phyloP scores from a whole-genome alignment of 1,140 invertebrate genomes.

The Eriosoma lanigerum region DNA sequence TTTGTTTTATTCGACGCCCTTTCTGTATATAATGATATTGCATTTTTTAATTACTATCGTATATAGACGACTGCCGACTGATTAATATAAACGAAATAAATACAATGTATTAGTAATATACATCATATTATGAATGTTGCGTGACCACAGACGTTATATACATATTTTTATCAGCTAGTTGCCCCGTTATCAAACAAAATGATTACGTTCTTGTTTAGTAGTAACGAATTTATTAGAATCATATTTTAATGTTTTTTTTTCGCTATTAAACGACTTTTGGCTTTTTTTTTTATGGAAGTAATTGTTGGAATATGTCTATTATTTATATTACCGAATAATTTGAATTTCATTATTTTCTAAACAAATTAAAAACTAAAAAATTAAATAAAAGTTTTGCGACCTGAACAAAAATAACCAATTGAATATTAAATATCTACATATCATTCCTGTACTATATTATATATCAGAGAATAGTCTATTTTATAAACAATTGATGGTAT shows the following conservation, averaged over 20 bases:
- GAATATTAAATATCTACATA: too few species aligned
- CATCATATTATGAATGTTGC: constrained; percentile 20
- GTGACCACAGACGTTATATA: constrained; percentile 18
- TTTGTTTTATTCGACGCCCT: background rate
- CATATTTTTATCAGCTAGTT: constrained; percentile 26
- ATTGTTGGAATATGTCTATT: constrained; percentile 14
- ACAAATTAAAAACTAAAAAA: background rate
- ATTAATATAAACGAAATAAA: constrained; percentile 44
- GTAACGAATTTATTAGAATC: constrained; percentile 42
- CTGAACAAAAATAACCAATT: too few species aligned
- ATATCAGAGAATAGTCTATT: too few species aligned
- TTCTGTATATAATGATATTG: constrained; percentile 22
- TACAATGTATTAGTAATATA: background rate
- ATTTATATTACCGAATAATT: constrained; percentile 34
- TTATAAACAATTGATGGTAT: too few species aligned
- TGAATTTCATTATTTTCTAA: background rate
- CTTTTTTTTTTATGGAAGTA: background rate
- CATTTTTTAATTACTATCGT: constrained; percentile 33
- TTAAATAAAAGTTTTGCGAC: too few species aligned
- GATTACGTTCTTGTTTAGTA: background rate
- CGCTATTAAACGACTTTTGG: constrained; percentile 25
- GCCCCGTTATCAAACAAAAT: constrained; percentile 22
- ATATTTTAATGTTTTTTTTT: constrained; percentile 13
- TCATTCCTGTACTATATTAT: too few species aligned
- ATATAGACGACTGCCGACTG: constrained; percentile 13